phyloP scores from a whole-genome alignment of 1,140 invertebrate species.

The Eriocheir sinensis region DNA sequence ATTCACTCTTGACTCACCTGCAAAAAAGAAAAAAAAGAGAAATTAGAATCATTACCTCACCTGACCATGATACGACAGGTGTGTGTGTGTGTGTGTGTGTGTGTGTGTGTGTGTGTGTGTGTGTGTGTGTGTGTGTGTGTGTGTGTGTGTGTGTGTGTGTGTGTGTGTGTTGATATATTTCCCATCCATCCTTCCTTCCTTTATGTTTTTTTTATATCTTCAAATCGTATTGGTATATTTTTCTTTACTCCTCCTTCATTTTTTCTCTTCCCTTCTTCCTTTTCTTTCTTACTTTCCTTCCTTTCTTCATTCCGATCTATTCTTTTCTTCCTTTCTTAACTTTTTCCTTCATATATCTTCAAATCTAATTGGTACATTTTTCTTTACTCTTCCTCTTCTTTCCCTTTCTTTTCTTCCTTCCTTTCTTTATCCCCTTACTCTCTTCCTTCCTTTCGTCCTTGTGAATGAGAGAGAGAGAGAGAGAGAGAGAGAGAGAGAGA shows the following conservation, averaged over 20 bases:
- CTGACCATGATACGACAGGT: too few relatives aligned
- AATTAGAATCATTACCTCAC: too few relatives aligned
- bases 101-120: too few relatives aligned
- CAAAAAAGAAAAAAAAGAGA: too few relatives aligned
- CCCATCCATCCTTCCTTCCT: too few relatives aligned
- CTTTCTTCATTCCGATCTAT: neutral
- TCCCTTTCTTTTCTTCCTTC: constrained; percentile 10
- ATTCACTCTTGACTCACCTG: too few relatives aligned
- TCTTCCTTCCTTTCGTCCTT: neutral
- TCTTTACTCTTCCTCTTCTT: neutral
- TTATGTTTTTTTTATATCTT: too few relatives aligned
- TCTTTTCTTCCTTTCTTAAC: neutral
- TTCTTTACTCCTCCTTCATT: constrained; percentile 7
- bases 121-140: too few relatives aligned
- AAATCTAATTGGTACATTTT: neutral
- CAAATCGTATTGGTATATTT: too few relatives aligned
- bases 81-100: too few relatives aligned
- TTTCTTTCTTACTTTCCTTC: constrained; percentile 6
- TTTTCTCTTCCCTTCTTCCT: constrained; percentile 20
- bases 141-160: too few relatives aligned
- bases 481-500: neutral
- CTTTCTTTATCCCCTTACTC: neutral
- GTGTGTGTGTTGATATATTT: too few relatives aligned
- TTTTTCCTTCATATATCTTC: neutral
- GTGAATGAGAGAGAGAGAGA: neutral